phyloP scores from a whole-genome alignment of 2,797 vertebrate genomes.

The Tinamus major region DNA sequence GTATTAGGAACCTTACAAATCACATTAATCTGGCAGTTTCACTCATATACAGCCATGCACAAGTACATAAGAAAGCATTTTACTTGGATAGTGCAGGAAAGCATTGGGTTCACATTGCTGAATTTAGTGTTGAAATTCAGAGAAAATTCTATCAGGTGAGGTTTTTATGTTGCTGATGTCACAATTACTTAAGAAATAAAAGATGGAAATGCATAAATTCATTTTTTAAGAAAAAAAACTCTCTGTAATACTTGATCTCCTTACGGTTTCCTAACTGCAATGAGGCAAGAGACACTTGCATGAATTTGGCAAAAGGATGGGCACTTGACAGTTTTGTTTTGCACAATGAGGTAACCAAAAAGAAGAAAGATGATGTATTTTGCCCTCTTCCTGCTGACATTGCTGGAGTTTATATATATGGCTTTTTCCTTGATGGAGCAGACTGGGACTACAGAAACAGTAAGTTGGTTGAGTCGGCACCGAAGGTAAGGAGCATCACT shows the following conservation, averaged over 20 bases:
- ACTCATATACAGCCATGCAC: too few relatives aligned
- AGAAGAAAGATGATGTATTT: slow-evolving; percentile 87
- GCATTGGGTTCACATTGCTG: background rate
- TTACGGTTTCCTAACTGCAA: slow-evolving; percentile 88
- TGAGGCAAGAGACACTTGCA: slow-evolving; percentile 88
- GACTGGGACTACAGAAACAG: slow-evolving; percentile 85
- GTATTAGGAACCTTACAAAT: slow-evolving; percentile 3
- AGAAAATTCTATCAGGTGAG: background rate
- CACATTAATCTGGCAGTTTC: background rate
- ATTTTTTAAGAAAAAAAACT: background rate
- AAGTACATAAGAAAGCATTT: background rate
- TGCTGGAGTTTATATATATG: slow-evolving; percentile 86
- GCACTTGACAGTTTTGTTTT: slow-evolving; percentile 85
- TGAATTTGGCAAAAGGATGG: slow-evolving; percentile 85
- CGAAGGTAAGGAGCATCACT: slow-evolving; percentile 77
- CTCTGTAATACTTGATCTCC: background rate
- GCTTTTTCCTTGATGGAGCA: slow-evolving; percentile 86
- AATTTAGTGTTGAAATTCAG: background rate
- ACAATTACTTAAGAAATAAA: background rate
- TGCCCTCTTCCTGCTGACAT: slow-evolving; percentile 83
- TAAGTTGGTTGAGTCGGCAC: slow-evolving; percentile 79
- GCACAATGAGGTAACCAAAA: slow-evolving; percentile 85
- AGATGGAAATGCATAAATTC: background rate
- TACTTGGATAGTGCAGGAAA: background rate
- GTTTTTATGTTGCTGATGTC: background rate